These are phyloP conservation scores for Palythoa grandiflora DNA, from an alignment of 92 coral and sea anemone genomes.

Conservation along the genomic window DNA sequence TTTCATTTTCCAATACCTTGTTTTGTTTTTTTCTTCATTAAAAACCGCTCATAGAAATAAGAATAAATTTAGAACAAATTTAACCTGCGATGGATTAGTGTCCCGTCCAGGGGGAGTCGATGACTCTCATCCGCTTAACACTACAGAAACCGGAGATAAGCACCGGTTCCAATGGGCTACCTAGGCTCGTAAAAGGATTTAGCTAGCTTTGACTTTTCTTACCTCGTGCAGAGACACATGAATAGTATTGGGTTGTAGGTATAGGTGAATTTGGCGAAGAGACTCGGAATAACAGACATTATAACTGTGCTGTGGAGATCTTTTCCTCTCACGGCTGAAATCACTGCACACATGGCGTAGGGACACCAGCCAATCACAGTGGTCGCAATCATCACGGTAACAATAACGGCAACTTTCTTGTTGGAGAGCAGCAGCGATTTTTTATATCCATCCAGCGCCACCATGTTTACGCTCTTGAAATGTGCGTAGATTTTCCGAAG, in stretches of 20 bases:
- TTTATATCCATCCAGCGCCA: constrained; percentile 4
- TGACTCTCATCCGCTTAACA: too few species aligned
- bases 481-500: constrained; percentile 4
- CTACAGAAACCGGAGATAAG: too few species aligned
- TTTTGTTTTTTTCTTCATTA: too few species aligned
- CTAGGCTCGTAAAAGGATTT: too few species aligned
- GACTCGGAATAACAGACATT: not conserved
- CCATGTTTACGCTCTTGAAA: not conserved
- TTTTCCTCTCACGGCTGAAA: constrained; percentile 13
- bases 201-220: not conserved
- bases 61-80: too few species aligned
- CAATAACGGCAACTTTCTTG: constrained; percentile 4
- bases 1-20: too few species aligned
- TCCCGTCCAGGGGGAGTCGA: too few species aligned
- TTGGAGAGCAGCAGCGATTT: not conserved
- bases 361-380: constrained; percentile 25
- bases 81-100: too few species aligned
- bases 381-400: constrained; percentile 2
- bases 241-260: not conserved
- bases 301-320: not conserved
- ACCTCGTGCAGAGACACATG: not conserved
- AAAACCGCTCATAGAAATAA: too few species aligned
- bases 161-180: too few species aligned
- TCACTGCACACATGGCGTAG: not conserved
- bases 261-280: constrained; percentile 6